phyloP scores from a whole-genome alignment of 1,140 invertebrate genomes.

The Thaumatotibia leucotreta region DNA sequence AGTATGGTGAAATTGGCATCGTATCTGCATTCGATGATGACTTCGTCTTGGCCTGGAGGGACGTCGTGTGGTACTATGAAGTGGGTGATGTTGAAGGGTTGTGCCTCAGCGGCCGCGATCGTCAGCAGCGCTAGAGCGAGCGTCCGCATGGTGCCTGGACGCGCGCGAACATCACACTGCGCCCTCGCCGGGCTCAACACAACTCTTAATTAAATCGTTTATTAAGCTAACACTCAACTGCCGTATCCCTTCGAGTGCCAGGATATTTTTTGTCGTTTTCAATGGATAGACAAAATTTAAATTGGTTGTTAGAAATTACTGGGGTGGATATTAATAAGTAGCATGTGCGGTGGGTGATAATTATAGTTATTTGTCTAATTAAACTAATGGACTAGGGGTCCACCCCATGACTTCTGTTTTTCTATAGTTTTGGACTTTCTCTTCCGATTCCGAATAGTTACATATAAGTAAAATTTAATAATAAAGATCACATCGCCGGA shows the following conservation, averaged over 20 bases:
- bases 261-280: constrained; percentile 42
- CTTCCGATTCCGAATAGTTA: background rate
- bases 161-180: constrained; percentile 61
- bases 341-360: background rate
- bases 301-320: constrained; percentile 37
- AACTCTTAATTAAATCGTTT: constrained; percentile 71
- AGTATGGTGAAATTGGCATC: constrained; percentile 67
- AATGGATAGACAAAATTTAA: constrained; percentile 54
- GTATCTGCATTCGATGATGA: constrained; percentile 64
- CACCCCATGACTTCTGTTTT: background rate
- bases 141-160: constrained; percentile 49
- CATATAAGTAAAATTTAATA: no score
- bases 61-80: constrained; percentile 53
- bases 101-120: constrained; percentile 26
- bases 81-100: constrained; percentile 59
- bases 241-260: constrained; percentile 36
- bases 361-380: constrained; percentile 7
- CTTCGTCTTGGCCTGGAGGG: constrained; percentile 39
- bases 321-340: constrained; percentile 43
- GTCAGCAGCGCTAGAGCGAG: constrained; percentile 29
- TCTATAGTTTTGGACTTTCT: background rate
- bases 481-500: no score
- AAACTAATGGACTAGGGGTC: background rate
- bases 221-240: constrained; percentile 73
- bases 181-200: constrained; percentile 40